Evolutionary conservation across 1,140 invertebrate species (phyloP).

Genomic region (Dendroctonus ponderosae): DNA sequence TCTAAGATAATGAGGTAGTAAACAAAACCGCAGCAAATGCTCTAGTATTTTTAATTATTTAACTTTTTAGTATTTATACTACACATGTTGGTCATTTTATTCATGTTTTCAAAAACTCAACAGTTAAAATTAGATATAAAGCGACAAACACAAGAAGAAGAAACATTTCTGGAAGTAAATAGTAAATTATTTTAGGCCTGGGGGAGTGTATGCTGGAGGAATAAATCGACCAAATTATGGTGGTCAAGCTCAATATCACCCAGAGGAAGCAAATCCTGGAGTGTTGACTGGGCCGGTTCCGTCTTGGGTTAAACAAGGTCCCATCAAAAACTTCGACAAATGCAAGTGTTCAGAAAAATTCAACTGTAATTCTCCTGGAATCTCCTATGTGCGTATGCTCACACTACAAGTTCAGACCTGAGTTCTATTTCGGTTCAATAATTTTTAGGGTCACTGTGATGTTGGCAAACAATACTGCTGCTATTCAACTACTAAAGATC

Average conservation of each 20-base stretch:
- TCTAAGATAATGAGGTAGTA: no score
- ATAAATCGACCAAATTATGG: slow-evolving; percentile 17
- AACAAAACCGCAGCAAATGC: no score
- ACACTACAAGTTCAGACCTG: not conserved
- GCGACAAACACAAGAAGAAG: no score
- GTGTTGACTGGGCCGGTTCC: slow-evolving; percentile 52
- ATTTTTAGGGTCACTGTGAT: slow-evolving; percentile 54
- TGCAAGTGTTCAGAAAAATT: slow-evolving; percentile 59
- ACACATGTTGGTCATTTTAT: no score
- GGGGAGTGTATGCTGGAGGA: slow-evolving; percentile 33
- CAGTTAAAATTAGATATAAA: no score
- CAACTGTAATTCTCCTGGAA: slow-evolving; percentile 57
- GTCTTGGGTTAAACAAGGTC: slow-evolving; percentile 51
- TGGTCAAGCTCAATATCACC: slow-evolving; percentile 26
- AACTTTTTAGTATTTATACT: no score
- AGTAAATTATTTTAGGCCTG: slow-evolving; percentile 34
- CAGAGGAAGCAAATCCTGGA: slow-evolving; percentile 27
- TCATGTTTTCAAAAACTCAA: no score
- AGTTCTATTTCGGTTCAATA: not conserved
- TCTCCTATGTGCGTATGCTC: slow-evolving; percentile 55
- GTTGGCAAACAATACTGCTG: slow-evolving; percentile 58
- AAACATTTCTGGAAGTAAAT: no score
- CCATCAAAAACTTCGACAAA: slow-evolving; percentile 52
- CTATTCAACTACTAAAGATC: slow-evolving; percentile 48
- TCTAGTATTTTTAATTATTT: no score